Base-by-base conservation (phyloP, 2,113 vertebrate species). In the Paracanthobrama guichenoti region DNA sequence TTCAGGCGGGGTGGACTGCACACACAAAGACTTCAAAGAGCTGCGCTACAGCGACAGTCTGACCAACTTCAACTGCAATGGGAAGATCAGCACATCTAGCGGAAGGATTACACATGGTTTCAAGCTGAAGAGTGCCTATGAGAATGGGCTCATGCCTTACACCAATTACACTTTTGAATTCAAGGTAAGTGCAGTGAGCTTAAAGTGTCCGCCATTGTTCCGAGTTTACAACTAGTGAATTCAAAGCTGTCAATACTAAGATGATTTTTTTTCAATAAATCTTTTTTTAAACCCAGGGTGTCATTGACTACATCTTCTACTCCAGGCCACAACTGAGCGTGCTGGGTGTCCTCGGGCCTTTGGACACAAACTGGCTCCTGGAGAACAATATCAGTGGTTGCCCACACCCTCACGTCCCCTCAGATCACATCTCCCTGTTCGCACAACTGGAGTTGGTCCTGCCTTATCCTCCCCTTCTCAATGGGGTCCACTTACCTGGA, bases 231-330 rank as follows among this genome's bases (percentile, higher is more conserved):
- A 4, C 31, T 39, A 69, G 66, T 20, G 4, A 35, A 20, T 14
- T 3, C 62, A 64, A 64, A 16, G 7, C 16, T 31, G 8, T 31
- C 11, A n/a, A n/a, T n/a, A n/a, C n/a, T n/a, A n/a, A n/a, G n/a
- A n/a, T n/a, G n/a, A n/a, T n/a, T 6, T 6, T 16, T 66, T 66
- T 31, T 3, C 62, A 31, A 28, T 64, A 6, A 53, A 53, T 53
- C 18, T 2, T 64, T 42, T 50, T 46, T 84, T 79, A 84, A 39
- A 26, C 6, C 48, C 8, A 46, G 97, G 97, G 97, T 94, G 96
- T 99, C 91, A 99, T 99, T 91, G 97, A 99, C 94, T 99, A 99
- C 94, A 97, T 99, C 95, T 99, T 99, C 95, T 98, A 96, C 93
- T 99, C 97, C 74, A 96, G 96, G 95, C 97, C 97, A 94, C 95